Percentiles rank a stretch among this genome's conserved stretches.
Conservation (phyloP, 2,888 invertebrate genomes). For the Agriotes lineatus region DNA sequence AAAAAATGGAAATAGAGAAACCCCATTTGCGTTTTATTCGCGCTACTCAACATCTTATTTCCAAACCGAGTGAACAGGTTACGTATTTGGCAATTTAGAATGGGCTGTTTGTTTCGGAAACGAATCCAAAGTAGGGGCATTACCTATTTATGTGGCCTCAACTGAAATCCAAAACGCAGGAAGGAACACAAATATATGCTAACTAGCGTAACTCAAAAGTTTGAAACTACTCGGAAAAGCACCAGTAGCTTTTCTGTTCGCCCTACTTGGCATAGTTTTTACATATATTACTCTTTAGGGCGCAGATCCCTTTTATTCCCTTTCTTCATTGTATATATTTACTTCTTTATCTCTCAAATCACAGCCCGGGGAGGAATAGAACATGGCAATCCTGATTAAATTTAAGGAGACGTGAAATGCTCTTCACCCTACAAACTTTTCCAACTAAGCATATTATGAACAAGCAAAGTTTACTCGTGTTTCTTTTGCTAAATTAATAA, state of each 20-base stretch:
- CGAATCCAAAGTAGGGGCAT: conserved; percentile 1
- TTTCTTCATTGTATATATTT: conserved; percentile 40
- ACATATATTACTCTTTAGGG: conserved; percentile 37
- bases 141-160: conserved; percentile 27
- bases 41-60: background rate
- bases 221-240: conserved; percentile 28
- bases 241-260: conserved; percentile 30
- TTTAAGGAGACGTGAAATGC: conserved; percentile 46
- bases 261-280: conserved; percentile 35
- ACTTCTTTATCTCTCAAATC: conserved; percentile 45
- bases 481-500: conserved; percentile 36
- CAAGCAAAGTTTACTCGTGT: conserved; percentile 31
- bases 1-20: no score
- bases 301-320: conserved; percentile 31
- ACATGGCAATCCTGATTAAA: conserved; percentile 48
- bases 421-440: conserved; percentile 35
- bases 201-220: conserved; percentile 36
- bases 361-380: conserved; percentile 45
- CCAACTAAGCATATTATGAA: conserved; percentile 34
- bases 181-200: conserved; percentile 28
- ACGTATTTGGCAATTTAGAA: conserved; percentile 17
- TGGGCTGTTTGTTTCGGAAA: conserved; percentile 12
- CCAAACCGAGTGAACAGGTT: conserved; percentile 1
- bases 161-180: conserved; percentile 12
- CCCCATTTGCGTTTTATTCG: no score